phyloP scores from a whole-genome alignment of 2,888 invertebrate species.

The Axea sp. region DNA sequence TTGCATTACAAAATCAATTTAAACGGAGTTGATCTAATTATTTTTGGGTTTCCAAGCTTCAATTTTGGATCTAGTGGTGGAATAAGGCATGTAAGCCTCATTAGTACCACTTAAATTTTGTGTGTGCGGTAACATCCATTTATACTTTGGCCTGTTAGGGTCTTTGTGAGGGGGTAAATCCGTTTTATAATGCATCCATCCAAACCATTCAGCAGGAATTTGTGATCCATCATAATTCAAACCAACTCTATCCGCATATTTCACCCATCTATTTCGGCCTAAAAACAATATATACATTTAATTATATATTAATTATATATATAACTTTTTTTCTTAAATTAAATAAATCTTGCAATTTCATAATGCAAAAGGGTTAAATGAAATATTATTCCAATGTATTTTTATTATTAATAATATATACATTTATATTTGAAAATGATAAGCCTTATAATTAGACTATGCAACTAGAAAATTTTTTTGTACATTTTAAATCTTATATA shows the following conservation, averaged over 20 bases:
- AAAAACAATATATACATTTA: slow-evolving; percentile 53
- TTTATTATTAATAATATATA: too few species aligned
- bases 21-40: slow-evolving; percentile 56
- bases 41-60: slow-evolving; percentile 87
- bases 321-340: not conserved
- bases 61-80: slow-evolving; percentile 92
- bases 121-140: slow-evolving; percentile 92
- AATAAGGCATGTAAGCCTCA: slow-evolving; percentile 91
- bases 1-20: not conserved
- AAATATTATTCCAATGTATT: too few species aligned
- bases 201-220: slow-evolving; percentile 97
- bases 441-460: too few species aligned
- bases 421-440: too few species aligned
- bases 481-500: too few species aligned
- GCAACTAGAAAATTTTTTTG: too few species aligned
- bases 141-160: slow-evolving; percentile 87
- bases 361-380: too few species aligned
- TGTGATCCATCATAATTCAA: slow-evolving; percentile 91
- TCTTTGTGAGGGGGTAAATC: slow-evolving; percentile 87
- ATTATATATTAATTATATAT: not conserved
- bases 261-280: slow-evolving; percentile 97
- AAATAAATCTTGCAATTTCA: not conserved
- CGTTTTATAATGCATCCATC: slow-evolving; percentile 98
- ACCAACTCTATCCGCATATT: slow-evolving; percentile 88
- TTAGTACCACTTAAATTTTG: slow-evolving; percentile 92